A percentile compares a stretch with the other conserved stretches of the same genome.
Conservation (phyloP, 2,888 invertebrate genomes). For the Tachystola acroxantha region DNA sequence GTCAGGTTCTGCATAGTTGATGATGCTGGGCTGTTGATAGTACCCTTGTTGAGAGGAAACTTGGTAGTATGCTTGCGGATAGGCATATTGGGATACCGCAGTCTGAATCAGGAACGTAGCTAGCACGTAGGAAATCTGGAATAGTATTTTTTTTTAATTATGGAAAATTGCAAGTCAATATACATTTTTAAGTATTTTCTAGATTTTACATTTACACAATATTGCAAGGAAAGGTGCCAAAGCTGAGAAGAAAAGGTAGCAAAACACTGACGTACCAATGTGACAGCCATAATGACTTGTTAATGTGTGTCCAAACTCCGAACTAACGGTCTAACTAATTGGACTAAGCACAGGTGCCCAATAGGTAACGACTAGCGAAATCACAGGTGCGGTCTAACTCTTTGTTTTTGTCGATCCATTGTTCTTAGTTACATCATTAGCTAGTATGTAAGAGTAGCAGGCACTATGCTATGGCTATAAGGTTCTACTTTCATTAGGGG, state of each 20-base stretch:
- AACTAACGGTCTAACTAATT: no score
- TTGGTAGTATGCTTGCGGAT: conserved; percentile 4
- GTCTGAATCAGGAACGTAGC: neutral
- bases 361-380: no score
- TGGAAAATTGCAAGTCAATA: no score
- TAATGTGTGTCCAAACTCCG: no score
- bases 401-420: neutral
- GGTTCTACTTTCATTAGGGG: no score
- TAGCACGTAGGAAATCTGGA: conserved; percentile 1
- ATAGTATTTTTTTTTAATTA: no score
- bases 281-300: neutral
- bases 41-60: neutral
- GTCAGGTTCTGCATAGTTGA: neutral
- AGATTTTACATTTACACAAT: no score
- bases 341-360: no score
- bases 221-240: no score
- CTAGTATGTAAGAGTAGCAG: no score
- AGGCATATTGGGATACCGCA: conserved; percentile 5
- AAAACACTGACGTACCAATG: neutral
- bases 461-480: no score
- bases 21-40: neutral
- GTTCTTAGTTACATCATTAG: neutral
- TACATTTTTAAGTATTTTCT: no score
- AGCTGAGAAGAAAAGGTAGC: neutral
- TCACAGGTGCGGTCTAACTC: neutral